phyloP scores from a whole-genome alignment of 1,140 invertebrate species.

The Pteromalus puparum region DNA sequence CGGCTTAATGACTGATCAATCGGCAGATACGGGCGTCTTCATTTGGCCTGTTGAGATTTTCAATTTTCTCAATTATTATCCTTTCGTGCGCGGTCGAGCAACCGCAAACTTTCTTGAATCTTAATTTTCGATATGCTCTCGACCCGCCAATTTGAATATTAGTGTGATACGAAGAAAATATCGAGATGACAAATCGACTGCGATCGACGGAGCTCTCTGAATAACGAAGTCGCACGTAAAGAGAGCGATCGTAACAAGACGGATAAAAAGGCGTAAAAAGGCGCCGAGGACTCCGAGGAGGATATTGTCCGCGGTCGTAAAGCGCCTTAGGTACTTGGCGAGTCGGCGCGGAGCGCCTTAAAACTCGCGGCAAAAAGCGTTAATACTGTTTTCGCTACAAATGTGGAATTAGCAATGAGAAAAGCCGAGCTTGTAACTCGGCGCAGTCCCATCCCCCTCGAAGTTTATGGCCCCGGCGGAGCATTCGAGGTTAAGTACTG shows the following conservation, averaged over 20 bases:
- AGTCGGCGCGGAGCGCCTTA: not conserved
- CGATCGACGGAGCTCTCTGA: no score
- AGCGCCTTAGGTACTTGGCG: not conserved
- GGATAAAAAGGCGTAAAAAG: not conserved
- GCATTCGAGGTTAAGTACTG: constrained; percentile 20
- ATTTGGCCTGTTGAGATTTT: constrained; percentile 26
- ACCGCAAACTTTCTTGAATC: constrained; percentile 27
- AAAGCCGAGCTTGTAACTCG: constrained; percentile 1
- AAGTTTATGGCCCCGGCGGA: constrained; percentile 18
- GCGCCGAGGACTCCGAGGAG: not conserved
- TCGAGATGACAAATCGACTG: not conserved
- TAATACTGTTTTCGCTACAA: constrained; percentile 38
- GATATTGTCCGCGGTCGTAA: not conserved
- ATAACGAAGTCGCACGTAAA: not conserved
- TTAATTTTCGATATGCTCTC: not conserved
- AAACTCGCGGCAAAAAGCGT: constrained; percentile 19
- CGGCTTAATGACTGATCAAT: constrained; percentile 17
- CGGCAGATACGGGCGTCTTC: not conserved
- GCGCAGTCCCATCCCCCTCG: not conserved
- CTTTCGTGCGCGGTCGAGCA: not conserved
- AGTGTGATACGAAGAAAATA: not conserved
- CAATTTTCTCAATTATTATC: constrained; percentile 26
- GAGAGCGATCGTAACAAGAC: not conserved
- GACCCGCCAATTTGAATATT: not conserved
- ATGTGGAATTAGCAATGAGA: constrained; percentile 42